A percentile compares a stretch with the other conserved stretches of the same genome.
Evolutionary conservation across 2,113 vertebrate species (phyloP).

Genomic region (Micromys minutus): DNA sequence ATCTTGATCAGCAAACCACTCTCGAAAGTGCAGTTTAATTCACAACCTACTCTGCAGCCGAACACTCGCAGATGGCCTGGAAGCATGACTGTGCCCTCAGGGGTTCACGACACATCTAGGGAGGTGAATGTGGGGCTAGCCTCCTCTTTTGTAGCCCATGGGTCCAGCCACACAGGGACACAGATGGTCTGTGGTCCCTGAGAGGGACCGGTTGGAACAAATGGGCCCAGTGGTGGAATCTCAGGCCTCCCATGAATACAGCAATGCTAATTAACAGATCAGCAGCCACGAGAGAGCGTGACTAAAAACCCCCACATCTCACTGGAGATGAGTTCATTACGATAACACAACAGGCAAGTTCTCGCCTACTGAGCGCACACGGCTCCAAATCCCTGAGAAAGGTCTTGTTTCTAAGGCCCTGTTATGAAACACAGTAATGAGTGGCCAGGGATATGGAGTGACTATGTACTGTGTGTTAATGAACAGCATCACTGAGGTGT

Average conservation of each 20-base stretch:
- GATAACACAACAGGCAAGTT: neutral
- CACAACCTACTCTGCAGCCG: neutral
- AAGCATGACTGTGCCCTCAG: neutral
- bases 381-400: neutral
- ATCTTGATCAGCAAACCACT: neutral
- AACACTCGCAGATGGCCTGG: neutral
- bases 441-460: rapidly evolving
- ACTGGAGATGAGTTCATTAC: neutral
- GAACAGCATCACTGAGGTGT: too few relatives aligned
- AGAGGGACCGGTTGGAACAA: neutral
- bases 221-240: neutral
- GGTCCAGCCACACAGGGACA: neutral
- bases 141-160: neutral
- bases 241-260: neutral
- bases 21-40: neutral
- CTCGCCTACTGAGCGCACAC: neutral
- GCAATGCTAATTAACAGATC: constrained; percentile 4
- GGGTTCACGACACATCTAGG: neutral
- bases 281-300: neutral
- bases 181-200: neutral
- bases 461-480: rapidly evolving
- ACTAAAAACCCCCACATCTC: neutral
- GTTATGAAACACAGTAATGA: neutral
- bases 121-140: neutral
- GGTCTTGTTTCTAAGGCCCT: neutral